A percentile compares a stretch with the other conserved stretches of the same genome.
These are phyloP conservation scores for Psococerastis gibbosa DNA, from an alignment of 2,888 invertebrate species.

Conservation along the genomic window DNA sequence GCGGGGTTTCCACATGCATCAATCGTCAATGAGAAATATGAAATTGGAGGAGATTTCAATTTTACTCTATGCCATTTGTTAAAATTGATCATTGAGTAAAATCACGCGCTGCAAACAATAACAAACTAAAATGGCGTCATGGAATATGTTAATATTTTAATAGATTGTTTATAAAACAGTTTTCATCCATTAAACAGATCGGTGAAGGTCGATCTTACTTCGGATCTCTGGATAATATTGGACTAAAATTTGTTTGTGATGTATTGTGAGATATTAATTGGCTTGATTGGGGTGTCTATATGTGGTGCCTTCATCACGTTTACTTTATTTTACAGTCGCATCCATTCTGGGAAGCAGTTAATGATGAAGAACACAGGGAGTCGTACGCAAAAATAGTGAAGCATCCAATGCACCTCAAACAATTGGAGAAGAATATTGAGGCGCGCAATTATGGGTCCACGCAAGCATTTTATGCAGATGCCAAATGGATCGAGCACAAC, in stretches of 20 bases:
- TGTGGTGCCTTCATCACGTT: slow-evolving; percentile 11
- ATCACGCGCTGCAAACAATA: too few species aligned
- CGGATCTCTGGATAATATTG: too few species aligned
- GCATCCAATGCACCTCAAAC: slow-evolving; percentile 68
- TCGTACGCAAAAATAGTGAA: slow-evolving; percentile 66
- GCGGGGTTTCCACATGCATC: too few species aligned
- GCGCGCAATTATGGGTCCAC: slow-evolving; percentile 64
- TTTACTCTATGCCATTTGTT: too few species aligned
- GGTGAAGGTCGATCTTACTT: too few species aligned
- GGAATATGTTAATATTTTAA: too few species aligned
- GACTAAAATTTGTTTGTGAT: slow-evolving; percentile 46
- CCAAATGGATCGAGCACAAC: slow-evolving; percentile 88
- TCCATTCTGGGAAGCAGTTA: slow-evolving; percentile 59
- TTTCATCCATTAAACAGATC: too few species aligned
- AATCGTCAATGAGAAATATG: too few species aligned
- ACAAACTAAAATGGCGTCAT: too few species aligned
- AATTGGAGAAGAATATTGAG: slow-evolving; percentile 56
- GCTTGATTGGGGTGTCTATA: slow-evolving; percentile 16
- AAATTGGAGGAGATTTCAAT: too few species aligned
- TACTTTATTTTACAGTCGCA: slow-evolving; percentile 39
- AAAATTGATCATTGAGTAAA: too few species aligned
- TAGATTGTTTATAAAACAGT: too few species aligned
- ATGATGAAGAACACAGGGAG: slow-evolving; percentile 44
- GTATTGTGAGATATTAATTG: slow-evolving; percentile 32
- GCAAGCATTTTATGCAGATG: slow-evolving; percentile 75